These are phyloP conservation scores for Temnothorax nylanderi DNA, from an alignment of 1,140 invertebrate species.

Conservation along the genomic window DNA sequence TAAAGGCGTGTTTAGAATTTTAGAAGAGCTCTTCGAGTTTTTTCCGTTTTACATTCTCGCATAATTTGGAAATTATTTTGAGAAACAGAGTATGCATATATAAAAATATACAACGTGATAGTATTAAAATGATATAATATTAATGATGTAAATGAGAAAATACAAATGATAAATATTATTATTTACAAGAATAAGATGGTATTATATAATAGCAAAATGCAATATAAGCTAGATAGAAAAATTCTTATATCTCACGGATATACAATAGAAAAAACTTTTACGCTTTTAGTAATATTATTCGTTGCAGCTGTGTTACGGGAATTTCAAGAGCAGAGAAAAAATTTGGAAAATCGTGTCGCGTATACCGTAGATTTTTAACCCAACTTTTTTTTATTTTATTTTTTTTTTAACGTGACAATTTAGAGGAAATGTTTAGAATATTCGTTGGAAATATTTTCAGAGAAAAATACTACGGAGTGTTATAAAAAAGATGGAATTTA, in stretches of 20 bases:
- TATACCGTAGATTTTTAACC: not conserved
- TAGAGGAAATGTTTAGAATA: not conserved
- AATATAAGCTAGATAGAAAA: not conserved
- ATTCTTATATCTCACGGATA: not conserved
- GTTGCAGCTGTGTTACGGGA: not conserved
- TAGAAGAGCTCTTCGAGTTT: not conserved
- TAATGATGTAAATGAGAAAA: not conserved
- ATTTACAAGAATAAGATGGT: not conserved
- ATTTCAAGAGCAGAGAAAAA: not conserved
- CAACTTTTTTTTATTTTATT: not conserved
- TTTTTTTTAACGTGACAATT: constrained; percentile 6
- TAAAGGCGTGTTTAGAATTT: not conserved
- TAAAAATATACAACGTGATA: not conserved
- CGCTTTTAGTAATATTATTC: constrained; percentile 8
- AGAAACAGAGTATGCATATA: not conserved
- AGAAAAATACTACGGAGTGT: not conserved
- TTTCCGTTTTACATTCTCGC: not conserved
- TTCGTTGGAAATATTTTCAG: not conserved
- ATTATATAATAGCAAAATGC: not conserved
- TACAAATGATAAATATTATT: not conserved
- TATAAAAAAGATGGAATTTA: not conserved
- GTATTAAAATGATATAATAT: constrained; percentile 2
- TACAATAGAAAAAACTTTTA: not conserved
- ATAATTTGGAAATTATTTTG: not conserved
- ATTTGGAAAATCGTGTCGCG: not conserved